Conservation (phyloP, 1,140 invertebrate genomes). For the Limonius californicus region DNA sequence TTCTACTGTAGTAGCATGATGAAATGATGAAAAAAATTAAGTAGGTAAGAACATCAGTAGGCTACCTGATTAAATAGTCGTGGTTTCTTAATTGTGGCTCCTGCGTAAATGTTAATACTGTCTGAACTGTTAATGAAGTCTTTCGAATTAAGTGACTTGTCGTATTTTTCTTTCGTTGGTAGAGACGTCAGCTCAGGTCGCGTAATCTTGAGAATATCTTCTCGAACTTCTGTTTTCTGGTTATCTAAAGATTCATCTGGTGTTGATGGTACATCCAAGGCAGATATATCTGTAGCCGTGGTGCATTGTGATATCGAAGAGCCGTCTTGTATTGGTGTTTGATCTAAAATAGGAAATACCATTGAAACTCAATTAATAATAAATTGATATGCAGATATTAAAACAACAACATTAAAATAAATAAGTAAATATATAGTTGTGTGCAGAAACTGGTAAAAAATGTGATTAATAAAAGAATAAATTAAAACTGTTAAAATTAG, state of each 20-base stretch:
- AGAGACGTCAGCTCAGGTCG: neutral
- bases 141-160: neutral
- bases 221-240: neutral
- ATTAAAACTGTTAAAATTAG: too few species aligned
- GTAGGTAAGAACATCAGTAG: neutral
- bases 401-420: too few species aligned
- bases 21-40: slow-evolving; percentile 3
- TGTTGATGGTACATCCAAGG: neutral
- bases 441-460: too few species aligned
- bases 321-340: neutral
- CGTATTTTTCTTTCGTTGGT: neutral
- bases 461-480: too few species aligned
- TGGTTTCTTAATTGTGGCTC: neutral
- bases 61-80: neutral
- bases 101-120: neutral
- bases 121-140: neutral
- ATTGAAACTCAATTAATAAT: too few species aligned
- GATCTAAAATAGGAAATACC: too few species aligned
- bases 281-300: neutral
- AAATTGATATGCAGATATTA: too few species aligned
- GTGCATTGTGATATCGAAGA: neutral
- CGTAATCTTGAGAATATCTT: neutral
- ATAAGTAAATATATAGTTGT: too few species aligned
- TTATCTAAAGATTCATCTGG: neutral
- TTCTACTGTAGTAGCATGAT: too few species aligned